Evolutionary conservation across 2,113 vertebrate species (phyloP), one percentile per base, ranked within the genome.

Genomic region (Lycaon pictus): DNA sequence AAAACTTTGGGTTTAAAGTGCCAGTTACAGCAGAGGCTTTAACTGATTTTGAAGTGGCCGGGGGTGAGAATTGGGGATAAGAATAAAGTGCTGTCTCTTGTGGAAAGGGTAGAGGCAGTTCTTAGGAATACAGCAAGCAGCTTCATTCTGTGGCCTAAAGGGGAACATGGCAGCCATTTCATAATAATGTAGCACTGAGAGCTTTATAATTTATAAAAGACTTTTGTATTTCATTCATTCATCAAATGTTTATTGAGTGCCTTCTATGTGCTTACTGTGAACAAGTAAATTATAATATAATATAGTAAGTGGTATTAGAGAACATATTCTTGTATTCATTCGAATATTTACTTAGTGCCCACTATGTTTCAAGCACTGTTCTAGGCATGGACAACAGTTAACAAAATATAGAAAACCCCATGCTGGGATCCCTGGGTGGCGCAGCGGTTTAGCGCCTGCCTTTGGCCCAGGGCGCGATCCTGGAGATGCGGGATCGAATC

Each of bases 281-380:
- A 91, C 9, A 37, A 17, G 84, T 60, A 69, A 79, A 71, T 69
- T 53, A 53, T 5, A 92, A n/a, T 85, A 10, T 35, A 79, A 35
- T 51, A 20, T 65, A 48, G 32, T 63, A 58, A 95, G 27, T 8
- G 53, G 16, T 16, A 77, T 48, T 77, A 51, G 80, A 56, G 15
- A 77, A 27, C 84, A 3, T 37, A 43, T 94, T 95, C 29, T 84
- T 65, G 82, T 23, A 85, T 95, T 90, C 51, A 77, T 60, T 69
- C 19, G 32, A 82, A 60, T 79, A 79, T 51, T 86, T 67, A 79
- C 32, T 51, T 35, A 65, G 35, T 67, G 22, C 11, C 48, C 22
- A 56, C 35, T 69, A 27, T 55, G 22, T 88, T 96, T 87, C 55
- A 85, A 43, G 10, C 83, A 87, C 13, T 80, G 6, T 55, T 91